Percentiles rank a stretch among this genome's conserved stretches.
These are phyloP conservation scores for Euzophera pinguis DNA, from an alignment of 2,888 invertebrate species.

Conservation along the genomic window DNA sequence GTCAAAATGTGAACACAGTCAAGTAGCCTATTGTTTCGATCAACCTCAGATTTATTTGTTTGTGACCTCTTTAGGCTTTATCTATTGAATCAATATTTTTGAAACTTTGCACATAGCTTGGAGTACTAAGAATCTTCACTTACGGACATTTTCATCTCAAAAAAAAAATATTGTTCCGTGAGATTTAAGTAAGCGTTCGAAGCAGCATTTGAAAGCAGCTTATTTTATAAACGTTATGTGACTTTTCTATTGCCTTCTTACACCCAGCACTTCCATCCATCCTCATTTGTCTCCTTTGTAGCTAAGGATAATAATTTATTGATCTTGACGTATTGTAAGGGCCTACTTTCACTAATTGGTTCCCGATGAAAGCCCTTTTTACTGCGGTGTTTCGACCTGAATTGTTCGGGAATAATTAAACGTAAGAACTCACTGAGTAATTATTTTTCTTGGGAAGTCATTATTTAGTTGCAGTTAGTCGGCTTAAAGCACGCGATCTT, in stretches of 20 bases:
- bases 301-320: slow-evolving; percentile 45
- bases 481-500: slow-evolving; percentile 28
- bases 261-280: slow-evolving; percentile 18
- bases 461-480: slow-evolving; percentile 33
- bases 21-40: no score
- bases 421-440: slow-evolving; percentile 42
- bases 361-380: slow-evolving; percentile 47
- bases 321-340: slow-evolving; percentile 41
- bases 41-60: no score
- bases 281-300: slow-evolving; percentile 32
- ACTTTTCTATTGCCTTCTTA: background rate
- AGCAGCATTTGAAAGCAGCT: no score
- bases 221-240: background rate
- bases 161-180: no score
- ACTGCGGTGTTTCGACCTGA: slow-evolving; percentile 36
- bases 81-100: no score
- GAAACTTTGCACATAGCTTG: no score
- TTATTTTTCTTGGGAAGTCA: slow-evolving; percentile 45
- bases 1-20: no score
- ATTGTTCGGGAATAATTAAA: slow-evolving; percentile 53
- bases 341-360: slow-evolving; percentile 59
- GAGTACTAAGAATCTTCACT: no score
- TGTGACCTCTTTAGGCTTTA: no score
- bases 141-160: no score
- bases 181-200: no score